Conservation (phyloP, 2,888 invertebrate species). For the Operophtera brumata region DNA sequence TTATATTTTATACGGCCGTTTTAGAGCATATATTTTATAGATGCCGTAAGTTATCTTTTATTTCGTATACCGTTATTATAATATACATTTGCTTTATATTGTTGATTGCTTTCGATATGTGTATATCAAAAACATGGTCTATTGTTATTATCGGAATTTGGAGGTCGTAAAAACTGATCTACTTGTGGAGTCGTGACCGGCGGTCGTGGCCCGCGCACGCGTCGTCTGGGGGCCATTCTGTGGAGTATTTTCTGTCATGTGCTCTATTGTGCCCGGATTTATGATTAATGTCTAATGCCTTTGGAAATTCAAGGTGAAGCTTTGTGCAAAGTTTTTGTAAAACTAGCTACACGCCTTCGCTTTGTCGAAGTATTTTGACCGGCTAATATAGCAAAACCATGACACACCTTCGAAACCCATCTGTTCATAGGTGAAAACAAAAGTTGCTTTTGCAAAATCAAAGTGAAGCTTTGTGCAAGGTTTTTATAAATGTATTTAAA, state of each 20-base stretch:
- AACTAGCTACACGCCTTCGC: not conserved
- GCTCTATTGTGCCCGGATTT: constrained; percentile 64
- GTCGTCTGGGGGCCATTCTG: constrained; percentile 62
- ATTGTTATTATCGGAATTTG: constrained; percentile 42
- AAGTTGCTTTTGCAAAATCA: constrained; percentile 6
- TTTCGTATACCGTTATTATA: not conserved
- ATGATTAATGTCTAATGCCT: constrained; percentile 67
- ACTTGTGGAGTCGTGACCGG: constrained; percentile 68
- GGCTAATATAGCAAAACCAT: too few relatives aligned
- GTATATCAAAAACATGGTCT: constrained; percentile 32
- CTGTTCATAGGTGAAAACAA: not conserved
- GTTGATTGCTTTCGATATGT: constrained; percentile 22
- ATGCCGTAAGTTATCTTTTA: too few relatives aligned
- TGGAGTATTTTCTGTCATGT: constrained; percentile 68
- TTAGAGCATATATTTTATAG: too few relatives aligned
- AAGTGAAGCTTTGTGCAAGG: not conserved
- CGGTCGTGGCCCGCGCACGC: constrained; percentile 68
- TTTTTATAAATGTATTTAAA: not conserved
- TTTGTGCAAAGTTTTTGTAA: constrained; percentile 24
- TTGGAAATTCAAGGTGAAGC: constrained; percentile 62
- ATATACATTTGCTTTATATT: constrained; percentile 8
- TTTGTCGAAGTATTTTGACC: not conserved
- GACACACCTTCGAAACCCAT: too few relatives aligned
- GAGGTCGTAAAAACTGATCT: constrained; percentile 68
- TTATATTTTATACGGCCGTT: too few relatives aligned